A percentile compares a stretch with the other conserved stretches of the same genome.
These are phyloP conservation scores for Montipora capitata DNA, from an alignment of 92 coral and sea anemone species.

Conservation along the genomic window DNA sequence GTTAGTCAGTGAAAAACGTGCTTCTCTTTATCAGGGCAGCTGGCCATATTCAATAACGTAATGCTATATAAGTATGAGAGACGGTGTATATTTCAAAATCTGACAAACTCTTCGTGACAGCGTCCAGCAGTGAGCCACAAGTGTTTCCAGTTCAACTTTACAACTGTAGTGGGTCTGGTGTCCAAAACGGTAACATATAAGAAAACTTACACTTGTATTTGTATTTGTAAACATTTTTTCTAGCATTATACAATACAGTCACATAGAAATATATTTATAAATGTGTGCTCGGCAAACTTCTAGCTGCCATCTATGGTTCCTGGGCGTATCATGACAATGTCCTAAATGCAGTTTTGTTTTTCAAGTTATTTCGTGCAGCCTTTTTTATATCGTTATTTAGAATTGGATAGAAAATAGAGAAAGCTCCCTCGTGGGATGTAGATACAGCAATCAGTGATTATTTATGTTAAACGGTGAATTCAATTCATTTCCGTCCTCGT, in stretches of 20 bases:
- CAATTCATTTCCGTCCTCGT: constrained; percentile 24
- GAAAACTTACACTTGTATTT: neutral
- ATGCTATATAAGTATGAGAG: neutral
- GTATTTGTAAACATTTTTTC: neutral
- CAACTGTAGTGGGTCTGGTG: no score
- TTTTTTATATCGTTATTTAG: no score
- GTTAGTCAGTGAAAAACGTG: neutral
- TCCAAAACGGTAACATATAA: neutral
- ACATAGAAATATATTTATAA: no score
- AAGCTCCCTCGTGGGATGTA: no score
- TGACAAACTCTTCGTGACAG: neutral
- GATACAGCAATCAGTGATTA: neutral
- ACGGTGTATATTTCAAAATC: constrained; percentile 14
- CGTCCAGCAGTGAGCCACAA: no score
- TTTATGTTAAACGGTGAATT: constrained; percentile 10
- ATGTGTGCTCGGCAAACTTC: no score
- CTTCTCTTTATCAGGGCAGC: constrained; percentile 2
- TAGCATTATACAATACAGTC: neutral
- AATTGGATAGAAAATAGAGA: no score
- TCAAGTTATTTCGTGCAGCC: no score
- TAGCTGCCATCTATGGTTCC: no score
- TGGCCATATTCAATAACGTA: constrained; percentile 29
- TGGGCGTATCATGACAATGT: no score
- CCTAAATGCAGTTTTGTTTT: no score
- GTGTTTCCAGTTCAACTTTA: no score